Evolutionary conservation across 2,888 invertebrate genomes (phyloP).

Genomic region (Mongoloraphidia duomilia): DNA sequence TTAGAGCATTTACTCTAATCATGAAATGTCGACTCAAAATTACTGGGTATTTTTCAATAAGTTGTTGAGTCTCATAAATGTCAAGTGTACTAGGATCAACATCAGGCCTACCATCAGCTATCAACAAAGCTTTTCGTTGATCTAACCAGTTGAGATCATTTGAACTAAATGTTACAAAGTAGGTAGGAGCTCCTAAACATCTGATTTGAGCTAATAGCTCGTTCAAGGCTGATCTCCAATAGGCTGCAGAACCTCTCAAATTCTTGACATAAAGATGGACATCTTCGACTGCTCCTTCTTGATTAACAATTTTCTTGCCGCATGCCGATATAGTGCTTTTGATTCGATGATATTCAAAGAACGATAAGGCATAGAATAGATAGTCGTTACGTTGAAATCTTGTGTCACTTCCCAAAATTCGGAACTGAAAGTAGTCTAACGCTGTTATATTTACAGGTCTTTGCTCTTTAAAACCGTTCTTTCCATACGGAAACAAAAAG

Average conservation of each 20-base stretch:
- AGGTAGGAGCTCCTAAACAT: constrained; percentile 18
- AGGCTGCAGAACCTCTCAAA: constrained; percentile 7
- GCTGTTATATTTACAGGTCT: not conserved
- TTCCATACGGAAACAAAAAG: constrained; percentile 17
- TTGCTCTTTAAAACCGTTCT: constrained; percentile 16
- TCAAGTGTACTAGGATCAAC: constrained; percentile 8
- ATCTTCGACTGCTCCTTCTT: too few species aligned
- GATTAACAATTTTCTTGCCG: constrained; percentile 11
- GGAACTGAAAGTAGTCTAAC: constrained; percentile 15
- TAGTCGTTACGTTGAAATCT: constrained; percentile 15
- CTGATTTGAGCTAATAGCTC: constrained; percentile 18
- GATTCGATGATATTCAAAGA: constrained; percentile 13
- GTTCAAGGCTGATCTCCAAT: constrained; percentile 15
- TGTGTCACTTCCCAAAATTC: constrained; percentile 14
- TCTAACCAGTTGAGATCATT: constrained; percentile 18
- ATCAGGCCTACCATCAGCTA: constrained; percentile 13
- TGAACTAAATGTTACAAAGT: constrained; percentile 14
- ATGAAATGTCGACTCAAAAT: constrained; percentile 11
- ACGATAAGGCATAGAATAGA: constrained; percentile 16
- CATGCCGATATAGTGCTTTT: constrained; percentile 13
- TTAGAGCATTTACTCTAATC: constrained; percentile 9
- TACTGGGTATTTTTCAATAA: constrained; percentile 12
- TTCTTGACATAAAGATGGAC: not conserved
- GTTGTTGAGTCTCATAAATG: constrained; percentile 8
- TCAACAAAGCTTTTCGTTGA: constrained; percentile 14